Base-by-base conservation (phyloP, 1,140 invertebrate genomes). In the Delia radicum region DNA sequence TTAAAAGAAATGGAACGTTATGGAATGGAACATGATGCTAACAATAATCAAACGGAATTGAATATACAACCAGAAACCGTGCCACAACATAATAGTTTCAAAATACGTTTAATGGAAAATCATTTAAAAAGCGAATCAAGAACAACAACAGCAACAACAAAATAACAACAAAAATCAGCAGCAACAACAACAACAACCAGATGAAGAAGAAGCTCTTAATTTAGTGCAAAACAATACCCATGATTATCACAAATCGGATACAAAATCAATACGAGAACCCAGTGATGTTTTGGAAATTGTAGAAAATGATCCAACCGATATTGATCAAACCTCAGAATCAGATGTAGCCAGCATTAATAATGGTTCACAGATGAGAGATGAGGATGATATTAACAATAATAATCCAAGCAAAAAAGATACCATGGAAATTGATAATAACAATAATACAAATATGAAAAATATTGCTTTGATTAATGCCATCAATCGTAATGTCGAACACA, bases 41-140 rank as follows among this genome's bases (percentile, higher is more conserved):
- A 77, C 18, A 74, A 74, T 18, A 74, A 63, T 24, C 76, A 74
- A 27, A 75, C 69, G 61, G 78, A 78, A 8, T 15, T 61, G 77
- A 81, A 46, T 55, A 81, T 5, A 82, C 79, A 74, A 31, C 61
- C n/a, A 24, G 26, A 18, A 81, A 48, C 18, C 6, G 12, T 46
- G 46, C 55, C 75, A 18, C 67, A 31, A 31, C 75, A 76, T 29
- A 63, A 76, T 55, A 83, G 74, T 72, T 83, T 83, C 61, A 83
- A 84, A 78, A 83, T 82, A 77, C 83, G 81, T 10, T 81, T 85
- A 7, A 80, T 85, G 13, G 83, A 85, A 73, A 83, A 78, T 63
- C 82, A 81, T 78, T 80, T 82, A 31, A 75, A n/a, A 82, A 77
- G 81, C 77, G 77, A 82, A 63, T 42, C 65, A 61, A 29, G 67